These are phyloP conservation scores for Drosophila meridionalis DNA, from an alignment of 2,888 invertebrate species.

Conservation along the genomic window DNA sequence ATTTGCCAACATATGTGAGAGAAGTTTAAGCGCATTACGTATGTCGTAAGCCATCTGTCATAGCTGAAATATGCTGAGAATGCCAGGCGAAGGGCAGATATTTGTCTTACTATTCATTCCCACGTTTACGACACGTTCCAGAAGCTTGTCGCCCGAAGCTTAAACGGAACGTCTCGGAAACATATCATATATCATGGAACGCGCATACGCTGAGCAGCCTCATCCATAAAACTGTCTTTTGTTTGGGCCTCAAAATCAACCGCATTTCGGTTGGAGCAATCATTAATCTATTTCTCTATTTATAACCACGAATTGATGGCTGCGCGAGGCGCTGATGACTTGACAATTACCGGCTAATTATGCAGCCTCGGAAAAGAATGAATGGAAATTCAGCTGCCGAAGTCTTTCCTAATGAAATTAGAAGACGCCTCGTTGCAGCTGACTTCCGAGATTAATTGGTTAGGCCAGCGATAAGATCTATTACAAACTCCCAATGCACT, in stretches of 20 bases:
- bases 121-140: slow-evolving; percentile 60
- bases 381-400: slow-evolving; percentile 32
- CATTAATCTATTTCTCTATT: slow-evolving; percentile 74
- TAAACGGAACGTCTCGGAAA: slow-evolving; percentile 20
- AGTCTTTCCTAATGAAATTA: slow-evolving; percentile 46
- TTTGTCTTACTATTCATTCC: slow-evolving; percentile 42
- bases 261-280: slow-evolving; percentile 45
- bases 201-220: slow-evolving; percentile 20
- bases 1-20: slow-evolving; percentile 60
- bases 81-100: slow-evolving; percentile 14
- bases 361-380: slow-evolving; percentile 38
- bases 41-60: slow-evolving; percentile 37
- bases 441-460: slow-evolving; percentile 67
- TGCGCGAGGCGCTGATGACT: slow-evolving; percentile 48
- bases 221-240: slow-evolving; percentile 69
- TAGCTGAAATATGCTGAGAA: slow-evolving; percentile 2
- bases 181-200: slow-evolving; percentile 41
- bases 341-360: slow-evolving; percentile 76
- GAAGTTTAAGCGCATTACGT: slow-evolving; percentile 25
- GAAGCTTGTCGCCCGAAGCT: slow-evolving; percentile 40
- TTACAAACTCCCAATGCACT: slow-evolving; percentile 2
- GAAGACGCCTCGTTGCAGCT: slow-evolving; percentile 28
- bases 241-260: slow-evolving; percentile 34
- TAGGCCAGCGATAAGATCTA: slow-evolving; percentile 36
- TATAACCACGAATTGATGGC: slow-evolving; percentile 55